Conservation (phyloP, 1,140 invertebrate genomes). For the Trigoniulus corallinus region DNA sequence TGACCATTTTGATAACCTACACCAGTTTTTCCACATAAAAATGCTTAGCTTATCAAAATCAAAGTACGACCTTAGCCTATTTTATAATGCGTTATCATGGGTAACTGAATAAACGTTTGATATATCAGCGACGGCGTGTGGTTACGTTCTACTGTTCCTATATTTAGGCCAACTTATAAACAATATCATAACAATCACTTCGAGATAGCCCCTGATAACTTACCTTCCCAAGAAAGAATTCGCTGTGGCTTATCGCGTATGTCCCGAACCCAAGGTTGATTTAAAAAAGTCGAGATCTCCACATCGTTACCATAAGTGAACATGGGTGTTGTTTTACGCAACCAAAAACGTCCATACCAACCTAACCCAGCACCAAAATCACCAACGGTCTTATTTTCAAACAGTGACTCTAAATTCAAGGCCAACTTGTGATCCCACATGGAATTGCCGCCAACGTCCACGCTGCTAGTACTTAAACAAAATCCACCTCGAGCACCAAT, state of each 20-base stretch:
- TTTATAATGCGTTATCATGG: too few species aligned
- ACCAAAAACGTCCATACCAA: slow-evolving; percentile 4
- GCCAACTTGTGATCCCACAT: neutral
- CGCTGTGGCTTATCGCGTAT: neutral
- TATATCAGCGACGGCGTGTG: too few species aligned
- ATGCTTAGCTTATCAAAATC: too few species aligned
- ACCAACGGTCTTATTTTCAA: neutral
- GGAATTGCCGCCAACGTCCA: slow-evolving; percentile 2
- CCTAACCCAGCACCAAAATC: slow-evolving; percentile 6
- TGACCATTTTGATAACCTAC: too few species aligned
- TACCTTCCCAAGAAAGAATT: slow-evolving; percentile 1
- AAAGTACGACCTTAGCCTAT: too few species aligned
- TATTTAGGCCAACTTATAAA: too few species aligned
- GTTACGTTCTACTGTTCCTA: neutral
- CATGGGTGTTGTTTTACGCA: neutral
- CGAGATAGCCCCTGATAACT: too few species aligned
- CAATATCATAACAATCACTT: too few species aligned
- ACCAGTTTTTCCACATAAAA: too few species aligned
- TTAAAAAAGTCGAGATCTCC: neutral
- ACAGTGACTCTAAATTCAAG: neutral
- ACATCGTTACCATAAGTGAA: neutral
- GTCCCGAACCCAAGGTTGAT: neutral
- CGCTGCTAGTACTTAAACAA: neutral
- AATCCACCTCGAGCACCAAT: slow-evolving; percentile 4
- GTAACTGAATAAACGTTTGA: too few species aligned